phyloP scores from a whole-genome alignment of 1,140 invertebrate species.

The Eurosta solidaginis region DNA sequence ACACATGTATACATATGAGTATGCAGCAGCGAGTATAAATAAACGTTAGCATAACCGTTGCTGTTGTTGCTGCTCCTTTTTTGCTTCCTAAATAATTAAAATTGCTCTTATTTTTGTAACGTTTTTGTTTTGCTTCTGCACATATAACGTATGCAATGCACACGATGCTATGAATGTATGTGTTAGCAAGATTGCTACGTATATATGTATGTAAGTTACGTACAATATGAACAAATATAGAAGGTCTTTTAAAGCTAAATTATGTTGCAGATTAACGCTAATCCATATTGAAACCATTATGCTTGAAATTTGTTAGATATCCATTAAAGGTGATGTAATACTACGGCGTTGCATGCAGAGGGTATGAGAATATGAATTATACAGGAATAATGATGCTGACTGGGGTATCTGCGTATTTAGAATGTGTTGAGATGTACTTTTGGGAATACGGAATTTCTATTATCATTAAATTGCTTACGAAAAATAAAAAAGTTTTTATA shows the following conservation, averaged over 20 bases:
- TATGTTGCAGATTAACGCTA: slow-evolving; percentile 24
- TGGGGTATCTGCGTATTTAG: too few species aligned
- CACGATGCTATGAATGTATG: too few species aligned
- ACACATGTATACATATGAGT: background rate
- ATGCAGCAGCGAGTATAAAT: too few species aligned
- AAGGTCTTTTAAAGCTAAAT: background rate
- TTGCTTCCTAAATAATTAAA: background rate
- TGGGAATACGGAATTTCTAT: too few species aligned
- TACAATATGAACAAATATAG: background rate
- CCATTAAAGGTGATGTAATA: background rate
- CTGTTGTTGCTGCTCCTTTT: background rate
- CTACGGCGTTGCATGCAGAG: background rate
- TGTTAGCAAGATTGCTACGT: too few species aligned
- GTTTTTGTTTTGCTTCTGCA: background rate
- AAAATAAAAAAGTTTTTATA: too few species aligned
- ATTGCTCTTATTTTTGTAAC: background rate
- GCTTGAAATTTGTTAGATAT: background rate
- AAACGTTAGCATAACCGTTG: background rate
- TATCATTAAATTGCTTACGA: too few species aligned
- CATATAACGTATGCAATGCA: too few species aligned
- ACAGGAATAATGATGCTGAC: too few species aligned
- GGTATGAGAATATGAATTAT: background rate
- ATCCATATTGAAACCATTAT: slow-evolving; percentile 17
- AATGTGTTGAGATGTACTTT: too few species aligned
- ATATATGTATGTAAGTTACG: too few species aligned